Evolutionary conservation across 2,113 vertebrate genomes (phyloP).

Genomic region (Myotis davidii): DNA sequence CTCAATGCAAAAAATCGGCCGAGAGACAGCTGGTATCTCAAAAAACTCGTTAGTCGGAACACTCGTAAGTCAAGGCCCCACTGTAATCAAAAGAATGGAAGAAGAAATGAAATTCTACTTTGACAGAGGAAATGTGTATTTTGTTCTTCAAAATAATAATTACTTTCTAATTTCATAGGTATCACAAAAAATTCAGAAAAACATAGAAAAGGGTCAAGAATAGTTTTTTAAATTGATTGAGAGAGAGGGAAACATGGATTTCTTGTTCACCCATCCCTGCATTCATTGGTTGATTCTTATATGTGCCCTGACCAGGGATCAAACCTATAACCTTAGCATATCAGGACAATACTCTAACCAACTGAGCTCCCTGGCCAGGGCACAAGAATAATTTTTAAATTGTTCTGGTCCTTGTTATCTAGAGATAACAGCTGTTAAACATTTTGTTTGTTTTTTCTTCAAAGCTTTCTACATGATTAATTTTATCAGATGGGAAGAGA

Average conservation of each 20-base stretch:
- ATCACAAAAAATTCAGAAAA: background rate
- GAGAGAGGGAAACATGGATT: background rate
- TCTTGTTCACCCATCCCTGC: background rate
- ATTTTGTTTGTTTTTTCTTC: background rate
- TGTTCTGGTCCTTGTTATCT: background rate
- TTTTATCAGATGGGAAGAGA: background rate
- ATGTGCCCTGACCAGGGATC: background rate
- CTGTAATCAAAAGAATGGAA: background rate
- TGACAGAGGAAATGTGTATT: background rate
- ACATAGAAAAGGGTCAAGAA: background rate
- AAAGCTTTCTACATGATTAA: background rate
- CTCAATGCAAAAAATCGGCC: too few species aligned
- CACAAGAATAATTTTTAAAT: background rate
- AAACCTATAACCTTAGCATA: background rate
- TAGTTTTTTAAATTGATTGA: background rate
- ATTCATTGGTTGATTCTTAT: background rate
- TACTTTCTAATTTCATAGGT: background rate
- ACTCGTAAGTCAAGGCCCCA: too few species aligned
- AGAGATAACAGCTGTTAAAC: background rate
- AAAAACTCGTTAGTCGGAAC: too few species aligned
- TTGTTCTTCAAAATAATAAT: slow-evolving; percentile 6
- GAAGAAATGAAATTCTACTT: background rate
- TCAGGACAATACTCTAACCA: background rate
- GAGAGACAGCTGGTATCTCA: too few species aligned
- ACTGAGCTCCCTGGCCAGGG: background rate